Conservation (phyloP, 2,888 invertebrate genomes). For the Ariolimax columbianus region DNA sequence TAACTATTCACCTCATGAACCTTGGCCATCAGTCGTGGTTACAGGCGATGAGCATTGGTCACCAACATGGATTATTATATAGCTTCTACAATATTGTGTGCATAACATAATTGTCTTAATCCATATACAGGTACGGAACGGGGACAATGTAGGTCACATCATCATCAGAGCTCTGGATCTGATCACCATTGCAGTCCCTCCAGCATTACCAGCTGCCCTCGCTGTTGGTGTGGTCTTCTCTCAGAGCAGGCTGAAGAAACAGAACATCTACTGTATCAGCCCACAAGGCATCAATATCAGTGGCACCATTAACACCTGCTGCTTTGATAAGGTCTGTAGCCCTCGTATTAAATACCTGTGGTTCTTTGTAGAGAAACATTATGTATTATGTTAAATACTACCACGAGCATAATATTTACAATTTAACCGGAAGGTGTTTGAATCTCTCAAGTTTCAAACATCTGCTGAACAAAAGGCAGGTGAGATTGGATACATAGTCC, state of each 20-base stretch:
- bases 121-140: conserved; percentile 56
- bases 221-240: conserved; percentile 79
- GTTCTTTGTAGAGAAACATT: too few relatives aligned
- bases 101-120: not conserved
- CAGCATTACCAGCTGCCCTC: conserved; percentile 79
- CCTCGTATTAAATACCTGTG: not conserved
- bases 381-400: too few relatives aligned
- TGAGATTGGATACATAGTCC: too few relatives aligned
- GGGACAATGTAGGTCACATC: conserved; percentile 63
- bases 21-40: too few relatives aligned
- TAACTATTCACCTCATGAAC: too few relatives aligned
- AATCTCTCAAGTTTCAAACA: too few relatives aligned
- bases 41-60: too few relatives aligned
- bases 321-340: conserved; percentile 77
- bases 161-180: conserved; percentile 75
- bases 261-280: conserved; percentile 77
- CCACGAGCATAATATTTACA: too few relatives aligned
- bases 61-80: too few relatives aligned
- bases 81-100: too few relatives aligned
- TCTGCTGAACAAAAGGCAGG: too few relatives aligned
- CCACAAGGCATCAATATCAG: conserved; percentile 77
- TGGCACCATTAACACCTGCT: conserved; percentile 78
- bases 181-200: conserved; percentile 79
- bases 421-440: too few relatives aligned
- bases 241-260: conserved; percentile 74